Conservation (phyloP, 2,888 invertebrate genomes). For the Leptogaster cylindrica region DNA sequence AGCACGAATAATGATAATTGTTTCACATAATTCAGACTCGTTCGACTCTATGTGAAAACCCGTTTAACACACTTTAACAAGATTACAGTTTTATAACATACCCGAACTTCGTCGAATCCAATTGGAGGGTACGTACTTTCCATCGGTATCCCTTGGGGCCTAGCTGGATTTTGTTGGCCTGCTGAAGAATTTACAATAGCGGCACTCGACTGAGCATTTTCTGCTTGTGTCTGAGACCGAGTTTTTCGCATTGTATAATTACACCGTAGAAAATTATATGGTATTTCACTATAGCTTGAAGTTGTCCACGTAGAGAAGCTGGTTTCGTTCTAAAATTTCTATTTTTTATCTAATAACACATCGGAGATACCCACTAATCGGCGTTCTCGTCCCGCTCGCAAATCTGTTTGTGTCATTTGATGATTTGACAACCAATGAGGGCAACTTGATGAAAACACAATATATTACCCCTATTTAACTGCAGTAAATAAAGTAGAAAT, state of each 20-base stretch:
- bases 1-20: too few species aligned
- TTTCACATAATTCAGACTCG: too few species aligned
- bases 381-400: neutral
- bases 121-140: constrained; percentile 42
- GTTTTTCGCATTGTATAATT: constrained; percentile 57
- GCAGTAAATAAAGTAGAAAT: neutral
- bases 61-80: too few species aligned
- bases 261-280: neutral
- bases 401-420: constrained; percentile 7
- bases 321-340: neutral
- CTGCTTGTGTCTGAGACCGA: constrained; percentile 61
- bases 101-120: neutral
- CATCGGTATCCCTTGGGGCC: constrained; percentile 47
- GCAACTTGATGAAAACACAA: too few species aligned
- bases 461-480: too few species aligned
- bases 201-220: constrained; percentile 54
- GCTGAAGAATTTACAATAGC: constrained; percentile 29
- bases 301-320: too few species aligned
- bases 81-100: neutral
- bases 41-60: too few species aligned
- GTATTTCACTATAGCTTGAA: neutral
- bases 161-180: constrained; percentile 43
- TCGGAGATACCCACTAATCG: neutral
- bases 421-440: constrained; percentile 18
- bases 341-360: neutral